Percentiles rank a stretch among this genome's conserved stretches.
Conservation (phyloP, 2,113 vertebrate species). For the Gallinago undulata region DNA sequence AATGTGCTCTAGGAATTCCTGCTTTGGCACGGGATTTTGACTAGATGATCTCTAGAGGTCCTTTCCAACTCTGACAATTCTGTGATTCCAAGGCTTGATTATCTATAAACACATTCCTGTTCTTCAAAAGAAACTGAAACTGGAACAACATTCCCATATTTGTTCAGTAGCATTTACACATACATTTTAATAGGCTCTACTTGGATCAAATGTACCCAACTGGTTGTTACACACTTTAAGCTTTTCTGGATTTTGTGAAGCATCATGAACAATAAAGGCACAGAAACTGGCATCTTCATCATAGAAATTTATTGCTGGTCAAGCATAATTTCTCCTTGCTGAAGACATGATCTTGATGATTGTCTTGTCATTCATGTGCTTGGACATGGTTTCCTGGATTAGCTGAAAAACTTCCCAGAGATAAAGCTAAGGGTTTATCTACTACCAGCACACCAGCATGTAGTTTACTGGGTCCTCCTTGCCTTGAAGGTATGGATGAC, state of each 20-base stretch:
- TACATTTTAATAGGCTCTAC: neutral
- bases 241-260: neutral
- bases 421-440: too few species aligned
- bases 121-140: neutral
- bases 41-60: too few species aligned
- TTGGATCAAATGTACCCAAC: neutral
- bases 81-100: neutral
- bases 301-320: neutral
- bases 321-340: neutral
- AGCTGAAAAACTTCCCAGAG: neutral
- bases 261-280: neutral
- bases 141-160: neutral
- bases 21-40: too few species aligned
- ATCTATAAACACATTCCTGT: neutral
- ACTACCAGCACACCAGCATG: too few species aligned
- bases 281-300: neutral
- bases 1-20: too few species aligned
- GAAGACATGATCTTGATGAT: neutral
- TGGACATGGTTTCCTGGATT: neutral
- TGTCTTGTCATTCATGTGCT: neutral
- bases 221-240: neutral
- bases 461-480: neutral
- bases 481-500: neutral
- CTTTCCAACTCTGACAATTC: too few species aligned
- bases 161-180: neutral